Percentiles rank a stretch among this genome's conserved stretches.
phyloP scores from a whole-genome alignment of 64 coral and sea anemone genomes.

The Cladopsammia gracilis region DNA sequence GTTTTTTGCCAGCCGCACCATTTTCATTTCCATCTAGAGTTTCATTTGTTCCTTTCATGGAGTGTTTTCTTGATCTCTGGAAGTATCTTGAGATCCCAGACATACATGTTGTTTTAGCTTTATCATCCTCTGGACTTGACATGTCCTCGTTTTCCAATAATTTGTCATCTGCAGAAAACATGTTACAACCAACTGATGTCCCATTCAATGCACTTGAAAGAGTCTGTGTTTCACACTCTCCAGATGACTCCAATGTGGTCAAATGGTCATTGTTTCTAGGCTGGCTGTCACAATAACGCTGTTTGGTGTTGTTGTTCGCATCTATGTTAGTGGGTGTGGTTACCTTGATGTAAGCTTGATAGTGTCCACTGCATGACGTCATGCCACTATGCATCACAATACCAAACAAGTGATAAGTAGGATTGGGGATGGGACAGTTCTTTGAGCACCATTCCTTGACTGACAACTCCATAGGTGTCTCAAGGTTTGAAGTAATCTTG shows the following conservation, averaged over 20 bases:
- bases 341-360: conserved; percentile 92
- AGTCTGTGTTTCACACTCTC: background rate
- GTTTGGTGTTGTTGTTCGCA: conserved; percentile 18
- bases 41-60: conserved; percentile 17
- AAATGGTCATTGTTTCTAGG: background rate
- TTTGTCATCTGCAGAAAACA: background rate
- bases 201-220: background rate
- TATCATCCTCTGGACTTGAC: background rate
- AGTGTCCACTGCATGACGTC: conserved; percentile 98
- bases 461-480: conserved; percentile 84
- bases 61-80: conserved; percentile 62
- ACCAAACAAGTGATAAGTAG: conserved; percentile 88
- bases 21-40: background rate
- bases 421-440: conserved; percentile 13
- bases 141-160: background rate
- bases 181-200: background rate
- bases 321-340: background rate
- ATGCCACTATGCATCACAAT: conserved; percentile 98
- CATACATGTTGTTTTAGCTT: conserved; percentile 65
- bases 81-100: conserved; percentile 82
- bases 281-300: background rate
- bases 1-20: background rate
- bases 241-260: background rate
- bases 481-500: conserved; percentile 92
- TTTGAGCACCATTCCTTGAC: conserved; percentile 91